Evolutionary conservation across 2,888 invertebrate genomes (phyloP).

Genomic region (Microplitis deprimator): DNA sequence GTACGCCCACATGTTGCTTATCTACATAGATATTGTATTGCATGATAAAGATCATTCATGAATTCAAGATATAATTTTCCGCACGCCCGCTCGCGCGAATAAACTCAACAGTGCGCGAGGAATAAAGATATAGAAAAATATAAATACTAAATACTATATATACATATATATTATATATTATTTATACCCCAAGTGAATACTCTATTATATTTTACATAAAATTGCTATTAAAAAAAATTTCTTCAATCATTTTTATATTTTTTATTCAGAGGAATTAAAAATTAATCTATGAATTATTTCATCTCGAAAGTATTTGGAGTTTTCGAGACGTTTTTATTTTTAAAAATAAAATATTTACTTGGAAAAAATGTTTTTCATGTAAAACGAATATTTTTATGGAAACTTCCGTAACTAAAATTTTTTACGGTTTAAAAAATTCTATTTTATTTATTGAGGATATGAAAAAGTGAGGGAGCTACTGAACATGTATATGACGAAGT

Average conservation of each 20-base stretch:
- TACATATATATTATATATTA: slow-evolving; percentile 4
- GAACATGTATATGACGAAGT: neutral
- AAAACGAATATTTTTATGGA: neutral
- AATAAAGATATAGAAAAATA: neutral
- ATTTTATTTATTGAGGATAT: neutral
- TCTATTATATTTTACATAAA: neutral
- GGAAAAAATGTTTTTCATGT: neutral
- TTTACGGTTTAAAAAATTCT: neutral
- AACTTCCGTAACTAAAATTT: neutral
- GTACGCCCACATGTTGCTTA: neutral
- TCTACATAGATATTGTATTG: neutral
- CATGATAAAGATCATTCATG: slow-evolving; percentile 35
- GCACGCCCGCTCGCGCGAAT: slow-evolving; percentile 26
- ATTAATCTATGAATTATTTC: neutral
- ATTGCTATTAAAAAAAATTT: neutral
- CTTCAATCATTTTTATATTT: too few species aligned
- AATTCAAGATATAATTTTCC: slow-evolving; percentile 47
- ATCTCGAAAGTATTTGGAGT: neutral
- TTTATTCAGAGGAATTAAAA: neutral
- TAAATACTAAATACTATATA: neutral
- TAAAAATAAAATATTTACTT: neutral
- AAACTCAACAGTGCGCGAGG: neutral
- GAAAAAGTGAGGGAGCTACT: neutral
- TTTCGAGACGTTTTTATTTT: too few species aligned
- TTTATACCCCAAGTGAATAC: neutral